Evolutionary conservation across 2,113 vertebrate genomes (phyloP).

Genomic region (Phalacrocorax brasilianus): DNA sequence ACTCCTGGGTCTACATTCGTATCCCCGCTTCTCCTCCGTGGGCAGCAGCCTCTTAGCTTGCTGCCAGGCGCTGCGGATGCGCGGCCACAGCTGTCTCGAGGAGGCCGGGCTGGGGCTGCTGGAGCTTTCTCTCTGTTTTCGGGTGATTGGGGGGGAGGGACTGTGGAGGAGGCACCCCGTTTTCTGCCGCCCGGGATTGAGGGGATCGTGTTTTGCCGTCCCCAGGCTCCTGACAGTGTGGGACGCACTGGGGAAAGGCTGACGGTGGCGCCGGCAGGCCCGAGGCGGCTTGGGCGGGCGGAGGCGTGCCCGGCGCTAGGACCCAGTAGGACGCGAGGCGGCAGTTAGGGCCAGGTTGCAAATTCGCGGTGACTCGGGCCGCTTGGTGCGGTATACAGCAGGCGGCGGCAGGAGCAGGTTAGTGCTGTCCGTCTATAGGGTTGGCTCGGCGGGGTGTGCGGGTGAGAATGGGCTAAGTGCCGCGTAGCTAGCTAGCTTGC

Average conservation of each 20-base stretch:
- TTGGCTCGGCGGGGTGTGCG: too few relatives aligned
- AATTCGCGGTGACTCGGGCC: constrained; percentile 63
- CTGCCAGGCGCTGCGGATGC: neutral
- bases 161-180: neutral
- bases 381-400: neutral
- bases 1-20: neutral
- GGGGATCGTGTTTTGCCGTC: neutral
- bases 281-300: neutral
- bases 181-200: neutral
- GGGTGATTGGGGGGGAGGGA: neutral
- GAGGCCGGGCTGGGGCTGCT: neutral
- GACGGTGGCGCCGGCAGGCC: neutral
- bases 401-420: neutral
- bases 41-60: neutral
- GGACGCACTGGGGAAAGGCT: neutral
- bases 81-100: neutral
- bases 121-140: neutral
- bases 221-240: neutral
- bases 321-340: constrained; percentile 56
- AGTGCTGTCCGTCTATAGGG: neutral
- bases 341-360: constrained; percentile 38
- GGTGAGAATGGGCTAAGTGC: neutral
- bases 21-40: neutral
- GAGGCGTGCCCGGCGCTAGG: constrained; percentile 60
- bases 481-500: too few relatives aligned